These are phyloP conservation scores for Pitta sordida DNA, from an alignment of 2,113 vertebrate genomes.

Conservation along the genomic window DNA sequence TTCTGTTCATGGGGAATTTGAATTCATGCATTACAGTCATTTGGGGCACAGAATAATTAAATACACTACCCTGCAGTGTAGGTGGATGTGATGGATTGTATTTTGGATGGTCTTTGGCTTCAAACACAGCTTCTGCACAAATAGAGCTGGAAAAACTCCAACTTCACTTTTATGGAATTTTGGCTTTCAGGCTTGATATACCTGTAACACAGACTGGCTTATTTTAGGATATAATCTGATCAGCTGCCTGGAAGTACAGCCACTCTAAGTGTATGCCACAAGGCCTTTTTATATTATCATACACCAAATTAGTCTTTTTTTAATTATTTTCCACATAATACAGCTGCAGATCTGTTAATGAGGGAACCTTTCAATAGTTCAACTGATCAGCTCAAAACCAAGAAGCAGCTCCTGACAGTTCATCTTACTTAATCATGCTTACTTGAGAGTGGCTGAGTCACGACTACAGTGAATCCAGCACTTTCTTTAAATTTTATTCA, in stretches of 20 bases:
- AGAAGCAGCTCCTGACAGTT: constrained; percentile 17
- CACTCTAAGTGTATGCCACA: not conserved
- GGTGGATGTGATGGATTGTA: not conserved
- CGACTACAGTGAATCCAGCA: not conserved
- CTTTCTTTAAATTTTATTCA: not conserved
- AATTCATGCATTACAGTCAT: not conserved
- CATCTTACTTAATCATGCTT: constrained; percentile 18
- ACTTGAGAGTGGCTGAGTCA: constrained; percentile 22
- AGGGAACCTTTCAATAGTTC: constrained; percentile 7
- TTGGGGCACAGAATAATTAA: not conserved
- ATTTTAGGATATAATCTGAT: not conserved
- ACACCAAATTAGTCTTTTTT: not conserved
- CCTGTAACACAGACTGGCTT: not conserved
- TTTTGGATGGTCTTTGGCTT: not conserved
- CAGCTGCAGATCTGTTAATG: not conserved
- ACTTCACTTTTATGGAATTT: not conserved
- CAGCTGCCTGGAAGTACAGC: not conserved
- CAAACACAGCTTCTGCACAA: not conserved
- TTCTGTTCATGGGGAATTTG: not conserved
- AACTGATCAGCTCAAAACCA: constrained; percentile 21
- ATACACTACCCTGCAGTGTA: not conserved
- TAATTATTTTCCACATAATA: not conserved
- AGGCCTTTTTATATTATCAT: not conserved
- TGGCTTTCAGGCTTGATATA: not conserved
- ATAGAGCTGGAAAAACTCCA: not conserved